Conservation (phyloP, 2,113 vertebrate species). For the Oncorhynchus gorbuscha region DNA sequence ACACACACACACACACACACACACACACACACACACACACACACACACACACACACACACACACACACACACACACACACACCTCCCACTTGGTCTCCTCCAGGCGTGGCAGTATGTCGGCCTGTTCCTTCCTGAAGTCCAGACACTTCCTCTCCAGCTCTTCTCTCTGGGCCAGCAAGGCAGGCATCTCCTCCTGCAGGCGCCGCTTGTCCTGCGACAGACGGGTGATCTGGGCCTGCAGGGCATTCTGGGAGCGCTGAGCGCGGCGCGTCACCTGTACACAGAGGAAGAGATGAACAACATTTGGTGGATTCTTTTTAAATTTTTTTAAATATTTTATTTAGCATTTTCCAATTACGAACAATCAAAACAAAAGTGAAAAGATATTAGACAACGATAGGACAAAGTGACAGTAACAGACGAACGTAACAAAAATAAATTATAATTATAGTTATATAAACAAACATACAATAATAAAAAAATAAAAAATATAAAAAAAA, state of each 20-base stretch:
- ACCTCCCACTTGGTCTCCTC: conserved; percentile 99
- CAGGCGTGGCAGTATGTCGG: conserved; percentile 93
- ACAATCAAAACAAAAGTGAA: no score
- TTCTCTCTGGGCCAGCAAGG: conserved; percentile 89
- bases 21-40: no score
- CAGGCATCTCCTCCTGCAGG: conserved; percentile 89
- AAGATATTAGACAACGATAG: no score
- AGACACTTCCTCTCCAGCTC: conserved; percentile 95
- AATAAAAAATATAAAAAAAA: no score
- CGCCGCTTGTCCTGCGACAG: conserved; percentile 96
- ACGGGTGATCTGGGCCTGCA: conserved; percentile 91
- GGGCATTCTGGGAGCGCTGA: conserved; percentile 90
- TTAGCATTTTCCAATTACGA: no score
- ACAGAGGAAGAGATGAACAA: background rate
- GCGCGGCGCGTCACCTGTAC: conserved; percentile 89
- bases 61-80: conserved; percentile 49
- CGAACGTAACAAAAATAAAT: no score
- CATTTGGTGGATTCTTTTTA: background rate
- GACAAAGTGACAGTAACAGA: no score
- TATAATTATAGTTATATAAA: no score
- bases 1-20: no score
- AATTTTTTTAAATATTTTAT: no score
- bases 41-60: no score
- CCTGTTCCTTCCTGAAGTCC: conserved; percentile 96
- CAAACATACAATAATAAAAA: no score